Evolutionary conservation across 2,888 invertebrate species (phyloP), one percentile per base, ranked within the genome.

Genomic region (Geophilus truncorum): DNA sequence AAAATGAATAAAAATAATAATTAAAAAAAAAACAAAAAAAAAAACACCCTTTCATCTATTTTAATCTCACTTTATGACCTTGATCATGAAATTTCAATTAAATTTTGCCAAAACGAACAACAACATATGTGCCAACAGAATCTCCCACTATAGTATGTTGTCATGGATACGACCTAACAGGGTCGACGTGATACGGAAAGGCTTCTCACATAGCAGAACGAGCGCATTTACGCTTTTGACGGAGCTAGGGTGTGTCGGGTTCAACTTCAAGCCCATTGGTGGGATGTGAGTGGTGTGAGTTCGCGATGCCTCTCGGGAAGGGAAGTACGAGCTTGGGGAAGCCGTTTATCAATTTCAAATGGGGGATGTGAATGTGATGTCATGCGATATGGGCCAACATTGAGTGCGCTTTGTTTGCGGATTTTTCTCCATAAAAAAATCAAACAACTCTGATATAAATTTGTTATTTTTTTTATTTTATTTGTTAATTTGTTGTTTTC

Each of bases 21-120:
- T 40, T 12, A 40, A 40, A 3, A 5, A 40, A 40, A 2, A 5
- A 34, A 40, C 15, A 40, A n/a, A 45, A 45, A 45, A 45, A 45
- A 45, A 45, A 45, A n/a, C 18, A 1, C 5, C 45, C 15, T n/a
- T 3, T 45, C 45, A 45, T 45, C 45, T 45, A 45, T 45, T 45
- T 45, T 45, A 45, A 45, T 45, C 45, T 45, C 45, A 45, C 45
- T 45, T 18, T 12, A n/a, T n/a, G 45, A 45, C 45, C 45, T 45
- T 62, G 62, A 62, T 28, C 62, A 12, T 62, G 62, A 62, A 62
- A 62, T 62, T 62, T 62, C 62, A 62, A 62, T 62, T 62, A 62
- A 21, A 62, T 62, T 28, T 23, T 25, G 28, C 25, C 25, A 62
- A 62, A 18, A 62, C 62, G 62, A 62, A 62, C 45, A 57, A 57